Conservation (phyloP, 2,888 invertebrate genomes). For the Hydrotaea diabolus region DNA sequence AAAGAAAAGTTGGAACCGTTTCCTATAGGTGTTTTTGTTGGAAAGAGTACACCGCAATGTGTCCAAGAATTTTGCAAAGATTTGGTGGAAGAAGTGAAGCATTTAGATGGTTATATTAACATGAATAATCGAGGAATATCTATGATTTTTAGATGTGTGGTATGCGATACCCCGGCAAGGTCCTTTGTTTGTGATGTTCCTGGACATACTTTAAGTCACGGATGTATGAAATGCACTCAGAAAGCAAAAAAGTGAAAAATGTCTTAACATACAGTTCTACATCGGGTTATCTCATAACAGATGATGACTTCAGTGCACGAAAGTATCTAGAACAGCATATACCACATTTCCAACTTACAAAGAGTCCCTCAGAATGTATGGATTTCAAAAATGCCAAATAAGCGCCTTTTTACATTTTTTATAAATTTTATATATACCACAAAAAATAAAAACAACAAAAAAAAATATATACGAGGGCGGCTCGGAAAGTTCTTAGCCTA, state of each 20-base stretch:
- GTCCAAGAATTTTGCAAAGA: slow-evolving; percentile 35
- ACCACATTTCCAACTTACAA: too few relatives aligned
- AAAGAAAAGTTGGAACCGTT: slow-evolving; percentile 7
- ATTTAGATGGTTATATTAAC: slow-evolving; percentile 36
- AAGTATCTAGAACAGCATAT: too few relatives aligned
- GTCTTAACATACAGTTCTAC: slow-evolving; percentile 22
- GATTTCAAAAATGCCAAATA: too few relatives aligned
- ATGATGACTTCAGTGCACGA: too few relatives aligned
- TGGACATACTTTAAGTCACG: neutral
- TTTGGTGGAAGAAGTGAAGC: slow-evolving; percentile 40
- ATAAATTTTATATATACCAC: too few relatives aligned
- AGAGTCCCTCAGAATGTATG: too few relatives aligned
- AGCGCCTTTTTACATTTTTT: too few relatives aligned
- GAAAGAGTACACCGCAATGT: slow-evolving; percentile 20
- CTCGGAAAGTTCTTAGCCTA: too few relatives aligned
- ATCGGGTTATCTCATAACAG: too few relatives aligned
- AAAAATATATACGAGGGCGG: too few relatives aligned
- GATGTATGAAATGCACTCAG: slow-evolving; percentile 20
- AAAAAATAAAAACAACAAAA: too few relatives aligned
- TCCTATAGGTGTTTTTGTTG: slow-evolving; percentile 17
- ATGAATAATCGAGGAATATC: slow-evolving; percentile 28
- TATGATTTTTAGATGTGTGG: slow-evolving; percentile 22
- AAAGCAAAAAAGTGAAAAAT: slow-evolving; percentile 23
- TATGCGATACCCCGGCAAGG: slow-evolving; percentile 27
- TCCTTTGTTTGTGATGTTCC: slow-evolving; percentile 17